These are phyloP conservation scores for Lacerta viridis DNA, from an alignment of 2,797 vertebrate species.

Conservation along the genomic window DNA sequence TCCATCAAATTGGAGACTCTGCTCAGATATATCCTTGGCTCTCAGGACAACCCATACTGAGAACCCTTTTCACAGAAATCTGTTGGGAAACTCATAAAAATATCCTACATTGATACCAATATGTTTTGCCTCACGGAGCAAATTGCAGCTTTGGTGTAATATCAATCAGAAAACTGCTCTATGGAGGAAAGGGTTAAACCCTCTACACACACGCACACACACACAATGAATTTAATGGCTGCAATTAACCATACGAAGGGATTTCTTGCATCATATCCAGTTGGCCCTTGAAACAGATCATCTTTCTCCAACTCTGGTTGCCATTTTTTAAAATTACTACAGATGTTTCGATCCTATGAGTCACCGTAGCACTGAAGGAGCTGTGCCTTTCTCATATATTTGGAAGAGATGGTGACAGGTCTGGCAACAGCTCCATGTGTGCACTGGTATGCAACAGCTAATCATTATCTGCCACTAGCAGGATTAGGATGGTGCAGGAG, in stretches of 20 bases:
- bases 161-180: not conserved
- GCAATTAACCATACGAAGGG: not conserved
- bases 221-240: not conserved
- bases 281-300: not conserved
- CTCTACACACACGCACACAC: not conserved
- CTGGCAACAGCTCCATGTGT: not conserved
- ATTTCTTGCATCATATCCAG: not conserved
- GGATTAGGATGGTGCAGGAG: not conserved
- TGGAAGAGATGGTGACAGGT: not conserved
- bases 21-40: too few relatives aligned
- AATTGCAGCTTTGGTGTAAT: not conserved
- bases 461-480: not conserved
- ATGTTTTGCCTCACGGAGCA: not conserved
- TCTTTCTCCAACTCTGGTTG: not conserved
- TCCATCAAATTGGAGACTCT: too few relatives aligned
- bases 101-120: not conserved
- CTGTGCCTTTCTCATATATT: not conserved
- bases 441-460: not conserved
- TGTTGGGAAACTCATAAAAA: not conserved
- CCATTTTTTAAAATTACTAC: not conserved
- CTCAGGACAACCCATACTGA: too few relatives aligned
- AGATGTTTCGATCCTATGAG: not conserved
- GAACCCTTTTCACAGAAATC: too few relatives aligned
- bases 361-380: not conserved
- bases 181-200: not conserved